phyloP scores from a whole-genome alignment of 1,140 invertebrate genomes.

The Drosophila sulfurigaster region DNA sequence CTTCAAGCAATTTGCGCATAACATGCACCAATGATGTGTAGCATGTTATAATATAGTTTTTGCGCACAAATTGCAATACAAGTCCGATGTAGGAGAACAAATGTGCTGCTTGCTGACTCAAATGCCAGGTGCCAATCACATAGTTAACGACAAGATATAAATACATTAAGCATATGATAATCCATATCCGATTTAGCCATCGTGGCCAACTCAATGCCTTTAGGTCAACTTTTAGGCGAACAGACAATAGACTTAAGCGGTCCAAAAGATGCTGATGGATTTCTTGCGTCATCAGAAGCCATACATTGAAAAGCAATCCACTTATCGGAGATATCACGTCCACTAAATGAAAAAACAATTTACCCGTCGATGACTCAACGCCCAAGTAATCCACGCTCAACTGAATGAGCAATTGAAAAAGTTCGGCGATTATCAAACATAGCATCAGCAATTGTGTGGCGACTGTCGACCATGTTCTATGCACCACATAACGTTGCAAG shows the following conservation, averaged over 20 bases:
- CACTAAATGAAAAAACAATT: not conserved
- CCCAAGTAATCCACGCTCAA: conserved; percentile 6
- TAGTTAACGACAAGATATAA: not conserved
- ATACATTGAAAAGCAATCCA: conserved; percentile 4
- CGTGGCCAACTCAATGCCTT: not conserved
- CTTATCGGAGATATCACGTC: conserved; percentile 1
- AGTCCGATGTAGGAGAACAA: not conserved
- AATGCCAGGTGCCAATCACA: not conserved
- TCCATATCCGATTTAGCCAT: conserved; percentile 1
- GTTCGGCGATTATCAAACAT: not conserved
- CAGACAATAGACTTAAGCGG: not conserved
- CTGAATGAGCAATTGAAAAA: not conserved
- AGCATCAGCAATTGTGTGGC: not conserved
- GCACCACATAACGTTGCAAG: conserved; percentile 13
- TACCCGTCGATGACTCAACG: not conserved
- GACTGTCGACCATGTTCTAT: not conserved
- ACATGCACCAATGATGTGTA: conserved; percentile 43
- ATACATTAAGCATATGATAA: conserved; percentile 1
- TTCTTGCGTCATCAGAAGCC: conserved; percentile 8
- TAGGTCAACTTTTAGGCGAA: conserved; percentile 7
- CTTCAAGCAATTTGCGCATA: conserved; percentile 14
- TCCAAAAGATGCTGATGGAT: conserved; percentile 10
- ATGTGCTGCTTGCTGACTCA: not conserved
- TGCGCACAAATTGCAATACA: conserved; percentile 28
- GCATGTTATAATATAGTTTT: conserved; percentile 47